Evolutionary conservation across 2,888 invertebrate species (phyloP), one percentile per base, ranked within the genome.

Genomic region (Linnaemya tessellans): DNA sequence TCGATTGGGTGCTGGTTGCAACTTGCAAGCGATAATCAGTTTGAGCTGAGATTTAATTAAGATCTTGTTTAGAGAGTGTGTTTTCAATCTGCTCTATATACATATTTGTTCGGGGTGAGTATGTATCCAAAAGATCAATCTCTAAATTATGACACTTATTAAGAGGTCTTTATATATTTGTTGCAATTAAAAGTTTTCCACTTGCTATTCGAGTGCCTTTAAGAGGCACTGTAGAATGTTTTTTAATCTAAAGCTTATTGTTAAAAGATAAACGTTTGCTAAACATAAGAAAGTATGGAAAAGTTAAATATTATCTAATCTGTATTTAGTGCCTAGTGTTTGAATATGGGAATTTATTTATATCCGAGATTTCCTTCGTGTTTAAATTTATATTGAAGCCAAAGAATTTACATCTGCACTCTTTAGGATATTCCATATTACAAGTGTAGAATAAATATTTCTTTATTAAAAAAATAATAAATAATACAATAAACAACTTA

Each of bases 31-130:
- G 13, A 4, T n/a, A n/a, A 0, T 25, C 3, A 64, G 35, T 54
- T 8, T 75, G 15, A 65, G 67, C 46, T 77, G 67, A 38, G 20
- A 58, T 67, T 51, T 15, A 49, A 30, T 30, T 25, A 38, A 65
- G 25, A 75, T 64, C 25, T 75, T 43, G 74, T 49, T 15, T 38
- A 13, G 30, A 25, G 25, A 56, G 15, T 25, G 20, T 0, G 13
- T 30, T 46, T 30, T 30, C 30, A 30, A 30, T 30, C 2, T 1
- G 22, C 74, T 64, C 51, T 64, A 64, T 13, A 38, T 64, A 64
- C 15, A 38, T 22, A 41, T 51, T 22, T 51, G 22, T 54, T 38
- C 22, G 15, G 30, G 38, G 54, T 15, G 30, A 49, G 54, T 15
- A 10, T 35, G 25, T n/a, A 22, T 25, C 8, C 10, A 11, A 41